Conservation (phyloP, 1,140 invertebrate species). For the Cyclina sinensis region DNA sequence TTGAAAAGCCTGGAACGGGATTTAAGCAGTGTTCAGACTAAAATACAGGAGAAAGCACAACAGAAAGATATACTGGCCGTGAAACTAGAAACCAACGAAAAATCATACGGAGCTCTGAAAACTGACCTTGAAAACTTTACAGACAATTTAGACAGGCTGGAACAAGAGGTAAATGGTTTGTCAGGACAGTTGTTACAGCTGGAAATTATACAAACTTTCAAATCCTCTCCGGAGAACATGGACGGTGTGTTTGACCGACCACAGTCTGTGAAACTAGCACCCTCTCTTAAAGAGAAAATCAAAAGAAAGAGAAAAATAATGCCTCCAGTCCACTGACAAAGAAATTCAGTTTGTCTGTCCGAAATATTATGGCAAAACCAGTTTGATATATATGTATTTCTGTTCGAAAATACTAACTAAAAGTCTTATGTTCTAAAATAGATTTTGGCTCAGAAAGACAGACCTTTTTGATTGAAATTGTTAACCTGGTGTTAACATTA, state of each 20-base stretch:
- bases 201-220: constrained; percentile 84
- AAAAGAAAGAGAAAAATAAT: constrained; percentile 76
- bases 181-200: constrained; percentile 82
- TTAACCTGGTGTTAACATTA: too few relatives aligned
- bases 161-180: constrained; percentile 80
- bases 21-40: constrained; percentile 76
- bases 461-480: too few relatives aligned
- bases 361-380: background rate
- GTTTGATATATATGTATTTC: too few relatives aligned
- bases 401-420: too few relatives aligned
- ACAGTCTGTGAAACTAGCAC: constrained; percentile 83
- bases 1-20: constrained; percentile 80
- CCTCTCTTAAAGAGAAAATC: constrained; percentile 83
- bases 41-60: constrained; percentile 80
- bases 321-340: constrained; percentile 51
- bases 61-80: constrained; percentile 78
- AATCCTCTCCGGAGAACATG: constrained; percentile 83
- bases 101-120: constrained; percentile 80
- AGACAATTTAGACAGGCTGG: constrained; percentile 79
- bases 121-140: constrained; percentile 80
- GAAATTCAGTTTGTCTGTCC: background rate
- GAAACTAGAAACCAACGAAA: constrained; percentile 79
- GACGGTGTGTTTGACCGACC: constrained; percentile 84
- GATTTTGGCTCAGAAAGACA: too few relatives aligned
- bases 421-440: too few relatives aligned